phyloP scores from a whole-genome alignment of 2,113 vertebrate species.

The Merops nubicus region DNA sequence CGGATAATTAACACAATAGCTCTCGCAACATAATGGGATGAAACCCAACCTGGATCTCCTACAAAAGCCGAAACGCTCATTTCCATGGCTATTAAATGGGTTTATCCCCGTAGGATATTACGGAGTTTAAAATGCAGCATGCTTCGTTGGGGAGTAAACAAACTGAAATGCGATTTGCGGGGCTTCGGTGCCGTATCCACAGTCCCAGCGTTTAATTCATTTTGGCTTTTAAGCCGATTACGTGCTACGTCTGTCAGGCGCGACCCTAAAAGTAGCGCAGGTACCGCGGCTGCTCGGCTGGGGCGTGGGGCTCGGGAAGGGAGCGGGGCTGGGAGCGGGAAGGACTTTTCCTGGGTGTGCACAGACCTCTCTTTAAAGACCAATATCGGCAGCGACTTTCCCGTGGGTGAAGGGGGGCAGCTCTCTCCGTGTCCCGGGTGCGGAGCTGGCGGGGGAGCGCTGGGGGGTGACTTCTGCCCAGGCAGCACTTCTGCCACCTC shows the following conservation, averaged over 20 bases:
- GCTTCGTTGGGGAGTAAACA: conserved; percentile 35
- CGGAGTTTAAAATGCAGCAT: conserved; percentile 57
- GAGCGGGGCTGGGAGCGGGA: neutral
- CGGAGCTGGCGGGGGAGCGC: neutral
- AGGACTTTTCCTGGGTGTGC: neutral
- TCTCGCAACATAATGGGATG: conserved; percentile 44
- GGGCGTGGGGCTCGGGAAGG: conserved; percentile 21
- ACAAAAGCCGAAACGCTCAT: conserved; percentile 36
- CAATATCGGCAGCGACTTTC: neutral
- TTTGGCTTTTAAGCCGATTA: conserved; percentile 63
- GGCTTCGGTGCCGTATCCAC: neutral
- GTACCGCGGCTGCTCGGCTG: neutral
- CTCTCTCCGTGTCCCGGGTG: neutral
- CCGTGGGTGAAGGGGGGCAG: neutral
- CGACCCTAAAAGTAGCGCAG: conserved; percentile 48
- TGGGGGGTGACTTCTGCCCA: conserved; percentile 25
- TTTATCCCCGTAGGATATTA: conserved; percentile 65
- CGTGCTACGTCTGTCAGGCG: neutral
- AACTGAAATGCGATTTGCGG: conserved; percentile 35
- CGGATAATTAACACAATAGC: conserved; percentile 56
- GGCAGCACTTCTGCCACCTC: neutral
- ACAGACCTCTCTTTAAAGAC: neutral
- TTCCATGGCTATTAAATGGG: conserved; percentile 69
- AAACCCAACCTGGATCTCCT: conserved; percentile 39
- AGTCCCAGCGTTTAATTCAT: conserved; percentile 21